phyloP scores from a whole-genome alignment of 2,113 vertebrate genomes.

The Aegithalos caudatus region DNA sequence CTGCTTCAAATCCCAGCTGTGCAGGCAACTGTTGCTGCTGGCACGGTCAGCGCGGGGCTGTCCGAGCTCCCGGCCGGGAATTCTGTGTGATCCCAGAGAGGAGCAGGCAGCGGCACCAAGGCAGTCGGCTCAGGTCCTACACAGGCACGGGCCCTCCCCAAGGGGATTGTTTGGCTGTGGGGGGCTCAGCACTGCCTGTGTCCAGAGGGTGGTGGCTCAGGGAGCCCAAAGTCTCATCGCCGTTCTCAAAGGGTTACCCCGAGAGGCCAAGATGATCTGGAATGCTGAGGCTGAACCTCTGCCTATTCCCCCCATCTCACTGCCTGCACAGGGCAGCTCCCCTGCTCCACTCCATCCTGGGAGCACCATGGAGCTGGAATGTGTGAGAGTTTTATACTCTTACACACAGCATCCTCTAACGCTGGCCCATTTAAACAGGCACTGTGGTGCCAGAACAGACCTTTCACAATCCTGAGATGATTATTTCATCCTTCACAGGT shows the following conservation, averaged over 20 bases:
- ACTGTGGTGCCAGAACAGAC: neutral
- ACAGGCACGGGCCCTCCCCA: neutral
- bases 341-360: neutral
- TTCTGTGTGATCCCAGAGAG: neutral
- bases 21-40: constrained; percentile 11
- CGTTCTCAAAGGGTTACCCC: neutral
- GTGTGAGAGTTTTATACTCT: neutral
- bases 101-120: neutral
- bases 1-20: constrained; percentile 4
- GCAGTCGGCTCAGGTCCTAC: neutral
- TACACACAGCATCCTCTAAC: neutral
- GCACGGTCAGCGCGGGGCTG: neutral
- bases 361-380: neutral
- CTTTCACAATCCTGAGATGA: neutral
- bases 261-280: neutral
- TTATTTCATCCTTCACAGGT: neutral
- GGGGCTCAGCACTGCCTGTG: neutral
- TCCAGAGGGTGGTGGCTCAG: neutral
- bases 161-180: neutral
- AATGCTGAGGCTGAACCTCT: neutral
- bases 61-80: neutral
- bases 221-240: accelerated
- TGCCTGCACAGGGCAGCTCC: neutral
- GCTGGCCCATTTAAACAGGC: neutral
- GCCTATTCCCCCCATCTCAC: neutral